A percentile compares a stretch with the other conserved stretches of the same genome.
phyloP scores from a whole-genome alignment of 1,140 invertebrate species.

The Gryllus bimaculatus region DNA sequence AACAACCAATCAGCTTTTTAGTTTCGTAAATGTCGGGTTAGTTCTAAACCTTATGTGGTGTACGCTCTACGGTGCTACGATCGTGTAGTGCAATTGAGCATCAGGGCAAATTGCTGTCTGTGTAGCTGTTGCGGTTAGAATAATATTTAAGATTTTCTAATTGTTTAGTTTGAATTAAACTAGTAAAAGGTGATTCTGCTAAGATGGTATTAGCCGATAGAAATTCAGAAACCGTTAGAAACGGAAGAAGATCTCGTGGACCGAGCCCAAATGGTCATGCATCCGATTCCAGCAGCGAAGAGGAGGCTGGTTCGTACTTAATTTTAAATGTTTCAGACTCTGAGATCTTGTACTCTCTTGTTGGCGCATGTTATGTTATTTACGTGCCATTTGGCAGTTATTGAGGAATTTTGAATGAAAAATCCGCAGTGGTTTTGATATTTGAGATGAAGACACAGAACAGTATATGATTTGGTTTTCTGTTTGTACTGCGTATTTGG shows the following conservation, averaged over 20 bases:
- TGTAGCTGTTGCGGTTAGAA: neutral
- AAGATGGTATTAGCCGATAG: constrained; percentile 80
- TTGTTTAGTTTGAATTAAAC: neutral
- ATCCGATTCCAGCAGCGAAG: constrained; percentile 66
- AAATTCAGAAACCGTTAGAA: constrained; percentile 66
- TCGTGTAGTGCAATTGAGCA: neutral
- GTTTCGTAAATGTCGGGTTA: neutral
- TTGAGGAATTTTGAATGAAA: no score
- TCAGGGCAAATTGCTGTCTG: neutral
- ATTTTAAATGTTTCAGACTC: neutral
- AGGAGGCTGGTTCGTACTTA: constrained; percentile 60
- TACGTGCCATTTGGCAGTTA: no score
- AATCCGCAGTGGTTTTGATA: no score
- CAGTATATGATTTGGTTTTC: no score
- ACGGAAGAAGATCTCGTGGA: constrained; percentile 75
- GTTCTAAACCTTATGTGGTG: neutral
- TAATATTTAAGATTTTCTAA: neutral
- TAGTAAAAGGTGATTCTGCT: neutral
- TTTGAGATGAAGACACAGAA: no score
- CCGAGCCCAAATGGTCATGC: constrained; percentile 78
- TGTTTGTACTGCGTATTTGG: no score
- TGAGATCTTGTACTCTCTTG: no score
- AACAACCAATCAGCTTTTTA: neutral
- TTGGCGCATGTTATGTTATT: no score
- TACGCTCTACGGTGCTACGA: constrained; percentile 14